Conservation (phyloP, 23 tunicate species). For the Diplosoma virens region DNA sequence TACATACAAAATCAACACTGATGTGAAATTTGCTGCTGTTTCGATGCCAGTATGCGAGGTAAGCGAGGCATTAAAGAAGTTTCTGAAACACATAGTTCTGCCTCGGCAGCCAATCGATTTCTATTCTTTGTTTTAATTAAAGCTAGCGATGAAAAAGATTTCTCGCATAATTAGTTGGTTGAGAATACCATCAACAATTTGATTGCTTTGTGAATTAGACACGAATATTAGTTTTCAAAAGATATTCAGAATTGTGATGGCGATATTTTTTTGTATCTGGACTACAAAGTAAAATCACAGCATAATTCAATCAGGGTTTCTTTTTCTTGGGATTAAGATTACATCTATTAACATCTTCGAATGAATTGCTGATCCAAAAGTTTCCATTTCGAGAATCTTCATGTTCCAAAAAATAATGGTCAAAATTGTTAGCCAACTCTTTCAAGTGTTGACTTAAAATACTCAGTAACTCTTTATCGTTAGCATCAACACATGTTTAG, state of each 20-base stretch:
- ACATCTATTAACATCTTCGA: conserved; percentile 14
- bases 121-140: conserved; percentile 21
- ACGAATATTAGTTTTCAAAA: conserved; percentile 4
- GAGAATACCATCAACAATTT: background rate
- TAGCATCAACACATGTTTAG: no score
- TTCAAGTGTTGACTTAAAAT: no score
- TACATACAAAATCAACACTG: background rate
- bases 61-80: conserved; percentile 14
- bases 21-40: conserved; percentile 2
- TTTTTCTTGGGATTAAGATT: conserved; percentile 7
- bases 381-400: no score
- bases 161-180: background rate
- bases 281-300: conserved; percentile 3
- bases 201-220: conserved; percentile 12
- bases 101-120: background rate
- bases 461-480: no score
- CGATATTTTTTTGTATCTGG: conserved; percentile 4
- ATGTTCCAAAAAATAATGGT: no score
- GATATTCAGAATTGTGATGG: conserved; percentile 11
- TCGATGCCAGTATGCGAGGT: background rate
- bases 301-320: conserved; percentile 9
- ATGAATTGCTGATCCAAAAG: no score
- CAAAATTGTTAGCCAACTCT: no score
- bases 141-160: background rate
- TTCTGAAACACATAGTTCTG: conserved; percentile 12